Evolutionary conservation across 2,888 invertebrate species (phyloP), one percentile per base, ranked within the genome.

Genomic region (Lampropteryx suffumata): DNA sequence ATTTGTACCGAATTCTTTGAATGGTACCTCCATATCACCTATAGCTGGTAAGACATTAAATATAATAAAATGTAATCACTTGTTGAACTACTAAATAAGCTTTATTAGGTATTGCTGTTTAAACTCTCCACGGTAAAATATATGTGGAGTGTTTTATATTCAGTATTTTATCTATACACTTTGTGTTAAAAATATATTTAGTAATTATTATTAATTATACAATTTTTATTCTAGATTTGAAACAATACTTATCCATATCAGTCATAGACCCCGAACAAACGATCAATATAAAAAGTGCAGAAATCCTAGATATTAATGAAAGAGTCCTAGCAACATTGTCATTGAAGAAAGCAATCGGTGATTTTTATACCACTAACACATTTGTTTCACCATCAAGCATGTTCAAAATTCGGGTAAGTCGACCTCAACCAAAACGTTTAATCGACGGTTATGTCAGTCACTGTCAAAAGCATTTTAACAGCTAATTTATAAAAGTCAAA

Each of bases 331-430:
- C 1, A 17, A 6, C 3, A 4, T 12, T 62, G n/a, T 45, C 54
- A 5, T 13, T 66, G 10, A 53, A 4, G 10, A 52, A 45, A 41
- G 30, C 35, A 1, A 14, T 36, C 7, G 45, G 43, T 0, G 46
- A 62, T 11, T 56, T 59, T 17, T 66, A 64, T 21, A 56, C 55
- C 4, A 62, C 62, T 1, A 43, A 53, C 1, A 27, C 34, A 1
- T 66, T 64, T 43, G n/a, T 59, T 13, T 37, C 59, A 2, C 61
- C 65, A 13, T 36, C 45, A n/a, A 9, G 10, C 7, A 54, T 53
- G 39, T 63, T 62, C 17, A 62, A 59, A 57, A 48, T 65, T 26
- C 53, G 56, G 42, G 65, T 64, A 54, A 39, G 56, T 28, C 9
- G 5, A 36, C 17, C 17, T n/a, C n/a, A n/a, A 17, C 4, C 17